Conservation (phyloP, 2,113 vertebrate species). For the Cheirogaleus medius region DNA sequence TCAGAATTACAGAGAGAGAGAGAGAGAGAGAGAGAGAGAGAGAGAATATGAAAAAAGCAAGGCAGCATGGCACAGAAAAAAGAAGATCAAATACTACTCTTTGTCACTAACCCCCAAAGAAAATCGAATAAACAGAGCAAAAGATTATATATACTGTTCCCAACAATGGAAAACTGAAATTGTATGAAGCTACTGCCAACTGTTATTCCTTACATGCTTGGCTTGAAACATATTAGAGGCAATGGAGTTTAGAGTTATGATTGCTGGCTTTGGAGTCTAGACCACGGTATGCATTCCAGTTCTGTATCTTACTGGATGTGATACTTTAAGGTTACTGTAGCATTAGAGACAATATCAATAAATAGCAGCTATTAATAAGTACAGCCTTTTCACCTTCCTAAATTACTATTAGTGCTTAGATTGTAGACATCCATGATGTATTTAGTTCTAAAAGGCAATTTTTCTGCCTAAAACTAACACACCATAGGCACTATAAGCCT, state of each 20-base stretch:
- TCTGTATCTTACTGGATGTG: not conserved
- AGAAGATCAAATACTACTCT: not conserved
- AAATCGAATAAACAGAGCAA: not conserved
- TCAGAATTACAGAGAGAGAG: not conserved
- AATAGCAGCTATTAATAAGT: not conserved
- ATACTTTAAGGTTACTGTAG: not conserved
- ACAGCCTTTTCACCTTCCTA: not conserved
- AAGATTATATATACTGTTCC: not conserved
- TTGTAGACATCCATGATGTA: not conserved
- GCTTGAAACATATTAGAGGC: not conserved
- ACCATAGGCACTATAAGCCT: not conserved
- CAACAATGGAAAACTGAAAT: constrained; percentile 17
- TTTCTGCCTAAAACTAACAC: constrained; percentile 14
- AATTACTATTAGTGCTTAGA: constrained; percentile 2
- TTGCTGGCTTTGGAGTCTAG: not conserved
- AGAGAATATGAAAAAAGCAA: not conserved
- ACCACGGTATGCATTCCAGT: not conserved
- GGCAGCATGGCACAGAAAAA: not conserved
- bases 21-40: no score
- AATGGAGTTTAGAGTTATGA: not conserved
- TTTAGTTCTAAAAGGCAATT: constrained; percentile 31
- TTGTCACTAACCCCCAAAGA: not conserved
- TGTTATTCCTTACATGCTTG: not conserved
- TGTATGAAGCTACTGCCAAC: not conserved
- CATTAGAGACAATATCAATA: not conserved